phyloP scores from a whole-genome alignment of 2,113 vertebrate genomes.

The Pterocles orientalis region DNA sequence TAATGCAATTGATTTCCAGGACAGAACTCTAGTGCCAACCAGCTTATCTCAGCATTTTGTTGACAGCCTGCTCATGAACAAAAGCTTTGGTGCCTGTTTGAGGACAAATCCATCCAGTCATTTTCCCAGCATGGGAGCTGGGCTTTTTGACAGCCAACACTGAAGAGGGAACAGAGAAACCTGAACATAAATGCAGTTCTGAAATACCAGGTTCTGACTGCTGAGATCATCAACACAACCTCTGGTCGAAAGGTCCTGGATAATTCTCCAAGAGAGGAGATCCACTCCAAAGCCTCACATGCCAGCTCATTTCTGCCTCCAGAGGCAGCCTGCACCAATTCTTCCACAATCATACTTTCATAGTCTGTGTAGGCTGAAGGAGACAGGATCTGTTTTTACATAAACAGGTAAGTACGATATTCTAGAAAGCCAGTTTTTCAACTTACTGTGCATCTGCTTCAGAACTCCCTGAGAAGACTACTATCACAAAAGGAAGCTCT shows the following conservation, averaged over 20 bases:
- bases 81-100: conserved; percentile 15
- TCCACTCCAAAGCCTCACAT: background rate
- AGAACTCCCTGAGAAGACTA: background rate
- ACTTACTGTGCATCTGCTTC: background rate
- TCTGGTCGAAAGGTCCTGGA: background rate
- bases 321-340: background rate
- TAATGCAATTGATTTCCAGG: conserved; percentile 49
- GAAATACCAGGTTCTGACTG: background rate
- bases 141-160: background rate
- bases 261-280: background rate
- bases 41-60: conserved; percentile 45
- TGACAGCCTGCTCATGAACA: conserved; percentile 17
- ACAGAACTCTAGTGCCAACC: background rate
- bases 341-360: background rate
- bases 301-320: background rate
- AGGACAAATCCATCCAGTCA: conserved; percentile 6
- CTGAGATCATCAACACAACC: background rate
- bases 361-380: rapidly evolving
- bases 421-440: background rate
- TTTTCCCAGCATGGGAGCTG: background rate
- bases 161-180: background rate
- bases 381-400: background rate
- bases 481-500: background rate
- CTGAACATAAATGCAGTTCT: background rate
- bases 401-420: background rate